These are phyloP conservation scores for Silurus meridionalis DNA, from an alignment of 2,113 vertebrate genomes.

Conservation along the genomic window DNA sequence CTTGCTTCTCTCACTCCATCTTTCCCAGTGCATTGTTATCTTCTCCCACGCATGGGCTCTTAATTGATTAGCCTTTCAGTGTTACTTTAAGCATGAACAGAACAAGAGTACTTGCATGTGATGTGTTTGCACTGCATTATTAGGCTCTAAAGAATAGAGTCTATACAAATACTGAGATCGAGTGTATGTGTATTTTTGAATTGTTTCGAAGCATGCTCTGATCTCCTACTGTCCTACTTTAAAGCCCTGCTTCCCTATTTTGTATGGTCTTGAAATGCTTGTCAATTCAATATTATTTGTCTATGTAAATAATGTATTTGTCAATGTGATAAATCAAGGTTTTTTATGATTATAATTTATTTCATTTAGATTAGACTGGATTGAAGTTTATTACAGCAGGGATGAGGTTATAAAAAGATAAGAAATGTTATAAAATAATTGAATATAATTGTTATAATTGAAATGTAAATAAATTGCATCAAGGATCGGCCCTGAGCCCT, in stretches of 20 bases:
- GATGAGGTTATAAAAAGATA: not conserved
- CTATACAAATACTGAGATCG: not conserved
- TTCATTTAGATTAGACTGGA: not conserved
- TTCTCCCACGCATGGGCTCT: not conserved
- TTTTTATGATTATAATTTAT: not conserved
- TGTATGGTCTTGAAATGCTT: not conserved
- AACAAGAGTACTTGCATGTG: slow-evolving; percentile 24
- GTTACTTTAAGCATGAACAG: not conserved
- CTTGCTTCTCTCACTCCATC: not conserved
- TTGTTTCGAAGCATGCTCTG: not conserved
- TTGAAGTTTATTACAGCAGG: not conserved
- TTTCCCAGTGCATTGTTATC: not conserved
- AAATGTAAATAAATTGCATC: too few species aligned
- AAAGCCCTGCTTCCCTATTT: not conserved
- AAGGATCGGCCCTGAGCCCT: too few species aligned
- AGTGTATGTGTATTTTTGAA: not conserved
- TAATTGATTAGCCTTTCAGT: slow-evolving; percentile 8
- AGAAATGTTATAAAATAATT: not conserved
- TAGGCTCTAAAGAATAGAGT: not conserved
- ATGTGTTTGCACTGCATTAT: not conserved
- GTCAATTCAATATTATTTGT: not conserved
- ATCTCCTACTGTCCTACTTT: not conserved
- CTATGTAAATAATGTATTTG: not conserved
- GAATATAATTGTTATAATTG: too few species aligned
- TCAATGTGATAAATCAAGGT: not conserved